Evolutionary conservation across 2,797 vertebrate genomes (phyloP).

Genomic region (Phalloptychus januarius): DNA sequence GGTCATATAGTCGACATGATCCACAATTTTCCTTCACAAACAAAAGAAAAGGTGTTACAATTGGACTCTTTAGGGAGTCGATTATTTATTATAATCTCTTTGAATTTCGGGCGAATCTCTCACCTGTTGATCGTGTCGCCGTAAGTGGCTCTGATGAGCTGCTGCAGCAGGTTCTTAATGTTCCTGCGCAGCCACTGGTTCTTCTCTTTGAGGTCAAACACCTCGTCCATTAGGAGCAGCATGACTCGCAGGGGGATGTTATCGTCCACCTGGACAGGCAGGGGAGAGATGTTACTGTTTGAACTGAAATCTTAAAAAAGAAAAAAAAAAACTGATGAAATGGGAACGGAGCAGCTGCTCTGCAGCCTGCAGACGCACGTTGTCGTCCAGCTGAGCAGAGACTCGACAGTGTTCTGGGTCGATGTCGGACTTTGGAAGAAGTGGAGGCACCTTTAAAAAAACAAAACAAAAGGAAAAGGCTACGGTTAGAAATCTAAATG

Average conservation of each 20-base stretch:
- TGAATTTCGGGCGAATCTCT: neutral
- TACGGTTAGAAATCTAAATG: neutral
- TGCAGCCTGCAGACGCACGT: slow-evolving; percentile 71
- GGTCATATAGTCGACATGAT: slow-evolving; percentile 97
- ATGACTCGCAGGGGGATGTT: slow-evolving; percentile 96
- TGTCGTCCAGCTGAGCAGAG: slow-evolving; percentile 95
- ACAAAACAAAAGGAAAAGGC: neutral
- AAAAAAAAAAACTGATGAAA: neutral
- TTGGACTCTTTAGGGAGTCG: neutral
- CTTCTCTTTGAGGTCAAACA: slow-evolving; percentile 97
- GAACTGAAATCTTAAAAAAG: neutral
- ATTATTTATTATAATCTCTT: neutral
- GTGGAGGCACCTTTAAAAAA: slow-evolving; percentile 73
- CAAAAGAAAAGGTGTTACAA: slow-evolving; percentile 31
- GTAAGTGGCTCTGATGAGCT: slow-evolving; percentile 94
- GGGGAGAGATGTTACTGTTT: neutral
- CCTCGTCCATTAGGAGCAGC: slow-evolving; percentile 98
- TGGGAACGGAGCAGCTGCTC: neutral
- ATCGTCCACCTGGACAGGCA: slow-evolving; percentile 88
- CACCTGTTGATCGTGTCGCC: slow-evolving; percentile 98
- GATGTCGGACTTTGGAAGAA: slow-evolving; percentile 90
- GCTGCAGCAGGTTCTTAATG: slow-evolving; percentile 98
- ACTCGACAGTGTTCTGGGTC: slow-evolving; percentile 95
- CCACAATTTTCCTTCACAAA: slow-evolving; percentile 94
- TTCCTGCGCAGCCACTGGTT: slow-evolving; percentile 98